Evolutionary conservation across 2,113 vertebrate species (phyloP).

Genomic region (Perca schrenkii): DNA sequence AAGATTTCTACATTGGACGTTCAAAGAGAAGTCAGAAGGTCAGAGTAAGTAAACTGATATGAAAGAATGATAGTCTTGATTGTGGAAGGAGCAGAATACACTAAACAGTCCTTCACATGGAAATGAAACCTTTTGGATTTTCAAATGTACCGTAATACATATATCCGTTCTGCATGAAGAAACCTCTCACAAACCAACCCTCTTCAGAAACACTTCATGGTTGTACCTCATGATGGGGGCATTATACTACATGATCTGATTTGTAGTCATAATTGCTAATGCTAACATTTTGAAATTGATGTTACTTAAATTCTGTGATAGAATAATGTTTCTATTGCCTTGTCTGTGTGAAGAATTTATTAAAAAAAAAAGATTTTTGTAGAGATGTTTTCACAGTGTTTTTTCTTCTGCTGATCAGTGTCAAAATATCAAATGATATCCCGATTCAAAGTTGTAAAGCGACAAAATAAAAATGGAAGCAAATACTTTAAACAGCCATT

Average conservation of each 20-base stretch:
- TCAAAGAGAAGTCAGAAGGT: background rate
- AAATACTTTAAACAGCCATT: background rate
- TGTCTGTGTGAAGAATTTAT: no score
- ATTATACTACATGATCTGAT: no score
- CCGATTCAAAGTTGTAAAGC: background rate
- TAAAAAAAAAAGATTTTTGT: background rate
- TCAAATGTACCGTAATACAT: background rate
- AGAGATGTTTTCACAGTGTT: background rate
- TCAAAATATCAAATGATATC: background rate
- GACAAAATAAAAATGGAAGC: background rate
- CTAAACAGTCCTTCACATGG: background rate
- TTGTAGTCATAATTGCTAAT: no score
- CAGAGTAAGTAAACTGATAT: background rate
- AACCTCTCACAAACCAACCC: background rate
- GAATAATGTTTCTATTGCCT: no score
- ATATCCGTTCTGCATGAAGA: background rate
- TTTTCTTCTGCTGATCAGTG: background rate
- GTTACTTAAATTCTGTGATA: no score
- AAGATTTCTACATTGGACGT: background rate
- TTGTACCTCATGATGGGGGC: no score
- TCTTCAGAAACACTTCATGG: background rate
- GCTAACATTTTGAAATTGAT: no score
- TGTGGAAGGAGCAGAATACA: background rate
- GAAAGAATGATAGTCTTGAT: background rate
- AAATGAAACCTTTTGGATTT: background rate